Evolutionary conservation across 2,888 invertebrate genomes (phyloP), one percentile per base, ranked within the genome.

Genomic region (Campoletis raptor): DNA sequence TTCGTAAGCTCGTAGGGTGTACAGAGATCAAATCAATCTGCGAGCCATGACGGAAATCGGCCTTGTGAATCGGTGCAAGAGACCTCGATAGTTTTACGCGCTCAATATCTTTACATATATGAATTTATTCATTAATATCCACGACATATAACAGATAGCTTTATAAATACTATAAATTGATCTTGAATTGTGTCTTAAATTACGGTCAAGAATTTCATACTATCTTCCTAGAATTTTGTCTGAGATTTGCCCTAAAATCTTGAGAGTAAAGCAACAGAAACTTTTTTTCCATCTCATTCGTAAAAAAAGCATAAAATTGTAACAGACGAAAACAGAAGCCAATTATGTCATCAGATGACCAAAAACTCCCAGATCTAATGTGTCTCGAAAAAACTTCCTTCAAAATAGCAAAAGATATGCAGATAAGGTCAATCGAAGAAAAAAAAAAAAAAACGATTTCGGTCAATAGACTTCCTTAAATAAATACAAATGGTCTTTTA

Each of bases 21-120:
- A 61, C 57, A 48, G 57, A 73, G 86, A 89, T 89, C 86, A 89
- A 89, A 87, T 88, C 72, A 82, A 87, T 88, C 83, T 80, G 84
- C 83, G 87, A 89, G 85, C 85, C 89, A 87, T 88, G 88, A 89
- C 89, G 89, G 88, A 85, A 88, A 85, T 89, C 88, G 88, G 86
- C 89, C 89, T 89, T 89, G 89, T 85, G 81, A 81, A 87, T 80
- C 86, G 83, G 81, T 86, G 83, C 85, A 81, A 82, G 73, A 85
- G 85, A 67, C 83, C 83, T 83, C 83, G 81, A 76, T 45, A 69
- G 73, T 69, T 82, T 82, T 82, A 77, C 83, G 76, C 70, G 76
- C 72, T 74, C 48, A 12, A 70, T 70, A 70, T 70, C 12, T 80
- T 21, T n/a, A 30, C 45, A 78, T 67, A 61, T 73, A 70, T 70